Conservation (phyloP, 2,888 invertebrate genomes). For the Muschampia plurimacula region DNA sequence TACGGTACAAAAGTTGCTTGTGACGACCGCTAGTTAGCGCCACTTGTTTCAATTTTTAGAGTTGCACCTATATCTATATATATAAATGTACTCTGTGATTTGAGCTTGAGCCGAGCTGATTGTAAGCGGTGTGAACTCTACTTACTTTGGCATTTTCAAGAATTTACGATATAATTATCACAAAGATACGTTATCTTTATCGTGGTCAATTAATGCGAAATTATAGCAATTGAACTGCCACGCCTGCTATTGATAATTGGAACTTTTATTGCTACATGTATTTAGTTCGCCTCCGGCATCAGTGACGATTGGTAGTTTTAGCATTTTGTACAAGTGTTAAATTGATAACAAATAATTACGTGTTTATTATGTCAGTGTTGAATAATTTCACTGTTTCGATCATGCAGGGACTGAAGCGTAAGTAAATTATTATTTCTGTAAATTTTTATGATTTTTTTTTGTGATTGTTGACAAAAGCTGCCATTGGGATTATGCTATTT, state of each 20-base stretch:
- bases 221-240: slow-evolving; percentile 58
- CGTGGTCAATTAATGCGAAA: slow-evolving; percentile 37
- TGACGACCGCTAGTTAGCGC: too few relatives aligned
- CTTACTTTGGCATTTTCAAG: slow-evolving; percentile 37
- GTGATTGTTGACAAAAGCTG: too few relatives aligned
- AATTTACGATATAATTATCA: slow-evolving; percentile 9
- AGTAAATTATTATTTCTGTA: slow-evolving; percentile 54
- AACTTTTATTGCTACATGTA: slow-evolving; percentile 1
- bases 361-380: slow-evolving; percentile 68
- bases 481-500: too few relatives aligned
- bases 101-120: too few relatives aligned
- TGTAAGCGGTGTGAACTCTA: too few relatives aligned
- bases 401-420: slow-evolving; percentile 71
- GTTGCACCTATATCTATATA: too few relatives aligned
- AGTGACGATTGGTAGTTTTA: slow-evolving; percentile 42
- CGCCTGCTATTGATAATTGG: slow-evolving; percentile 53
- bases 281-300: slow-evolving; percentile 45
- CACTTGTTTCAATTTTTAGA: too few relatives aligned
- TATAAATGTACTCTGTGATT: too few relatives aligned
- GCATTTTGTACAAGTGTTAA: slow-evolving; percentile 35
- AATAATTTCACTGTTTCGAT: slow-evolving; percentile 77
- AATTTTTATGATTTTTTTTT: neutral
- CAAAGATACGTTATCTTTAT: slow-evolving; percentile 25
- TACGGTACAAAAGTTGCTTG: too few relatives aligned
- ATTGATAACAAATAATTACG: slow-evolving; percentile 46